These are phyloP conservation scores for Echiichthys vipera DNA, from an alignment of 2,797 vertebrate genomes.

Conservation along the genomic window DNA sequence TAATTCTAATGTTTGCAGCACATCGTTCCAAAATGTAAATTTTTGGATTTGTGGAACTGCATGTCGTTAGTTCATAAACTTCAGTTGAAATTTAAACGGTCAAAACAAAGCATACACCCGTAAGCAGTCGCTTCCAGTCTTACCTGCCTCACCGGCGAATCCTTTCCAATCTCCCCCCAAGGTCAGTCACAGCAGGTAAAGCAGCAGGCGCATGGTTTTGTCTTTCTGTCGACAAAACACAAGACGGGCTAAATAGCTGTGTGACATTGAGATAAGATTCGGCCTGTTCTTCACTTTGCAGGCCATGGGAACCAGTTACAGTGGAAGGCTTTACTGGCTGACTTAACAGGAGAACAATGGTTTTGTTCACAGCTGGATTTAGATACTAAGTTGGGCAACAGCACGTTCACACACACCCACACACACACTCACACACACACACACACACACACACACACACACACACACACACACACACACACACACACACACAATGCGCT, in stretches of 20 bases:
- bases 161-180: conserved; percentile 38
- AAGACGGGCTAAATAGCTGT: conserved; percentile 47
- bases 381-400: conserved; percentile 21
- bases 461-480: too few relatives aligned
- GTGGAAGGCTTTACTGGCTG: conserved; percentile 15
- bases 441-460: too few relatives aligned
- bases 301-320: conserved; percentile 56
- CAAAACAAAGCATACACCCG: conserved; percentile 8
- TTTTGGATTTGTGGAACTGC: neutral
- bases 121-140: conserved; percentile 57
- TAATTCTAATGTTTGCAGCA: neutral
- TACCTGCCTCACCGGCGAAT: conserved; percentile 49
- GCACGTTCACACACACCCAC: neutral
- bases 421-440: too few relatives aligned
- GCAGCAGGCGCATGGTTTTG: conserved; percentile 50
- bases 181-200: conserved; percentile 56
- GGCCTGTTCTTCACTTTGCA: conserved; percentile 44
- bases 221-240: conserved; percentile 69
- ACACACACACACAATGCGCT: conserved; percentile 26
- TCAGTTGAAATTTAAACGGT: conserved; percentile 24
- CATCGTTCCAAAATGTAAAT: neutral
- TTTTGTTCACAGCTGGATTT: conserved; percentile 16
- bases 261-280: conserved; percentile 63
- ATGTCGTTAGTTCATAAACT: neutral
- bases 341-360: conserved; percentile 46